These are phyloP conservation scores for Pseudois nayaur DNA, from an alignment of 2,113 vertebrate genomes.

Conservation along the genomic window DNA sequence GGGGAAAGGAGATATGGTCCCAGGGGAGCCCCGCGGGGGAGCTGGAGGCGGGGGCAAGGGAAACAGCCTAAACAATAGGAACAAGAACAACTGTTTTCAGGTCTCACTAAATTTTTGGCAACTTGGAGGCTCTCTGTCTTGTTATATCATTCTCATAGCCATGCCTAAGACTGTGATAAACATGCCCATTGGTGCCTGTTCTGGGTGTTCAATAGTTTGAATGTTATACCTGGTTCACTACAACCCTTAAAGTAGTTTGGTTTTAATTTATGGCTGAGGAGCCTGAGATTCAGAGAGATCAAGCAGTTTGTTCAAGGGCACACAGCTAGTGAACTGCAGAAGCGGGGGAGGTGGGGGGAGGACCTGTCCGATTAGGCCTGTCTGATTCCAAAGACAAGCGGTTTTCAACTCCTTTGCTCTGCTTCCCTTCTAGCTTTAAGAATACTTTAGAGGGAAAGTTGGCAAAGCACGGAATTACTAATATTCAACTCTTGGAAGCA, in stretches of 20 bases:
- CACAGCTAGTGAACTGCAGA: not conserved
- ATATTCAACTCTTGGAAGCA: not conserved
- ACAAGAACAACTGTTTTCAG: too few species aligned
- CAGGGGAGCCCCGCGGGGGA: accelerated
- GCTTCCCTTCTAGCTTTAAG: not conserved
- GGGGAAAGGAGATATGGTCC: not conserved
- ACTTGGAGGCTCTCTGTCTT: accelerated
- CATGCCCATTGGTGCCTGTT: not conserved
- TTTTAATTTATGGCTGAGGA: not conserved
- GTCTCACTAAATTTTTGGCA: not conserved
- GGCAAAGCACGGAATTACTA: not conserved
- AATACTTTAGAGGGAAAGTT: not conserved
- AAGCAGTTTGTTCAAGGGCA: not conserved
- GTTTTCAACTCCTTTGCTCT: not conserved
- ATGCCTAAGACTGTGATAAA: not conserved
- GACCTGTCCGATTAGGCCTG: accelerated
- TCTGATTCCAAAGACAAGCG: not conserved
- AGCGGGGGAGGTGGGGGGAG: not conserved
- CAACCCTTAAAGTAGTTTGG: not conserved
- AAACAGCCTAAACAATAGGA: too few species aligned
- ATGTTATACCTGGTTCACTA: not conserved
- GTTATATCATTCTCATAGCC: not conserved
- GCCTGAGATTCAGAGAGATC: not conserved
- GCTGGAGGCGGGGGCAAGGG: not conserved
- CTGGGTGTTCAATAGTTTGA: not conserved